These are phyloP conservation scores for Nymphalis c-album DNA, from an alignment of 2,888 invertebrate genomes.

Conservation along the genomic window DNA sequence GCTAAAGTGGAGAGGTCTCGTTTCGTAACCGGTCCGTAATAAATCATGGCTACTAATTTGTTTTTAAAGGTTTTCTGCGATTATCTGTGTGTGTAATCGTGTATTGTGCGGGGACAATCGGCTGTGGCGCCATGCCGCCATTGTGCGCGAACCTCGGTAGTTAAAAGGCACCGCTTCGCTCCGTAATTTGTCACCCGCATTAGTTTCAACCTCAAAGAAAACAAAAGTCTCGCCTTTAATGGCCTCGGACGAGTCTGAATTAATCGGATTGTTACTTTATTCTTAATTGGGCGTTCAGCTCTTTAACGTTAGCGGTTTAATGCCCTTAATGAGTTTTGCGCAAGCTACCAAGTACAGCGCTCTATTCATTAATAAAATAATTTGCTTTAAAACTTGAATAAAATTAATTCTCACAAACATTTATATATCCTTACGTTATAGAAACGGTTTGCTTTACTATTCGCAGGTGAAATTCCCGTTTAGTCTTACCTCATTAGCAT, in stretches of 20 bases:
- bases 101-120: slow-evolving; percentile 71
- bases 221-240: slow-evolving; percentile 66
- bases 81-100: slow-evolving; percentile 72
- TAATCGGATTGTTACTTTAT: slow-evolving; percentile 66
- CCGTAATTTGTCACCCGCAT: slow-evolving; percentile 70
- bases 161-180: slow-evolving; percentile 63
- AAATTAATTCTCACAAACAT: neutral
- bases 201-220: slow-evolving; percentile 51
- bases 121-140: slow-evolving; percentile 53
- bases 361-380: slow-evolving; percentile 22
- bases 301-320: slow-evolving; percentile 46
- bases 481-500: neutral
- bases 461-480: slow-evolving; percentile 1
- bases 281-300: slow-evolving; percentile 56
- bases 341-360: slow-evolving; percentile 23
- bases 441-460: neutral
- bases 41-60: slow-evolving; percentile 80
- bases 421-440: neutral
- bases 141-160: slow-evolving; percentile 50
- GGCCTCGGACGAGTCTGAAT: slow-evolving; percentile 59
- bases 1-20: slow-evolving; percentile 21
- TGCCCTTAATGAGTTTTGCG: slow-evolving; percentile 48
- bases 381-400: slow-evolving; percentile 11
- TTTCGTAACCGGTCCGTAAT: slow-evolving; percentile 73
- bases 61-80: slow-evolving; percentile 78